Evolutionary conservation across 1,140 invertebrate species (phyloP), one percentile per base, ranked within the genome.

Genomic region (Drosophila repletoides): DNA sequence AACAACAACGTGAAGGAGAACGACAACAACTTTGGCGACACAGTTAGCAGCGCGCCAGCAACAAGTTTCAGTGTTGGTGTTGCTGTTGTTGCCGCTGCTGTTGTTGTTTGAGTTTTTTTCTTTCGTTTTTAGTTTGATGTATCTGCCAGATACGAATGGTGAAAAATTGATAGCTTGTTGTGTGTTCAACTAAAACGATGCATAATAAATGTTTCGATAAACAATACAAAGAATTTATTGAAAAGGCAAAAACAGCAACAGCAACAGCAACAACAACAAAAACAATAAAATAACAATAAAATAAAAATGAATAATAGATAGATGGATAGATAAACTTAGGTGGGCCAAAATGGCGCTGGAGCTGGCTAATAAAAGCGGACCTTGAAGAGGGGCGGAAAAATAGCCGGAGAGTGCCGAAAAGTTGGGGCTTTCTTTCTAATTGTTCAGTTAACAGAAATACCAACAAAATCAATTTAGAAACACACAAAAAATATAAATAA

Each of bases 131-230:
- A 46, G 58, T 58, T 84, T 83, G 79, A 79, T 83, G 80, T 83
- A 83, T 83, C 79, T 84, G 70, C 61, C 74, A 86, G 79, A 84
- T 79, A 79, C 60, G 70, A 46, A 52, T 71, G 56, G 56, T 83
- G 79, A 84, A 86, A 83, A 83, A 83, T 83, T 83, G 79, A 83
- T 83, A 83, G 79, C 79, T 72, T 75, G 66, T 60, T 69, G 72
- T 40, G 45, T 76, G 70, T 69, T 76, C 76, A 83, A 75, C 70
- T 46, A 60, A 79, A 84, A 79, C 79, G 83, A 84, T 83, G 77
- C 77, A 83, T 83, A 84, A 83, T 84, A 83, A 83, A 83, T 84
- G 77, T 61, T 70, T 83, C 55, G 77, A 67, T 84, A 83, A 83
- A 76, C 77, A 76, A 76, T 69, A 74, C 45, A 53, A 72, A 76